These are phyloP conservation scores for Noctua comes DNA, from an alignment of 2,888 invertebrate genomes.

Conservation along the genomic window DNA sequence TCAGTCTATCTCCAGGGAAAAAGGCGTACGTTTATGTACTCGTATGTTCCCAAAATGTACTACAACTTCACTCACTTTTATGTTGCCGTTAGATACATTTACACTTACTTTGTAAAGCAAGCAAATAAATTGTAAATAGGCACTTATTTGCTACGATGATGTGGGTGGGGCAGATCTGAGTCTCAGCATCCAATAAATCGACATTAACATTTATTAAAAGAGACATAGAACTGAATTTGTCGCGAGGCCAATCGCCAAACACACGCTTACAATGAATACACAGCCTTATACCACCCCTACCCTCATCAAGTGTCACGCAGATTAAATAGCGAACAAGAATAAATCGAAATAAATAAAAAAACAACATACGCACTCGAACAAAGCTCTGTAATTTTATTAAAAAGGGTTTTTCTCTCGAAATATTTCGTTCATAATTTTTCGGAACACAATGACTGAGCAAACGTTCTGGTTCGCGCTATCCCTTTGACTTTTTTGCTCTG, in stretches of 20 bases:
- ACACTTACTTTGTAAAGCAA: neutral
- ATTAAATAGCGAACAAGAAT: conserved; percentile 58
- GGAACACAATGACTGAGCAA: conserved; percentile 52
- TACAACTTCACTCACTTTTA: neutral
- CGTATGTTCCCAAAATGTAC: neutral
- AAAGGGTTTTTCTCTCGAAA: conserved; percentile 52
- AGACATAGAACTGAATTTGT: conserved; percentile 35
- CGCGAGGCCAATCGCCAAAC: conserved; percentile 19
- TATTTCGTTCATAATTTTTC: conserved; percentile 61
- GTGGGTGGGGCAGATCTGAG: neutral
- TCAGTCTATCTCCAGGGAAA: neutral
- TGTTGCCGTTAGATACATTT: neutral
- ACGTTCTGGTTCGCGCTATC: conserved; percentile 37
- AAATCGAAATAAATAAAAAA: conserved; percentile 65
- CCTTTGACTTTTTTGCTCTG: conserved; percentile 57
- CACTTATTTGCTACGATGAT: conserved; percentile 9
- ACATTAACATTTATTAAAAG: conserved; percentile 36
- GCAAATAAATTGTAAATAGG: neutral
- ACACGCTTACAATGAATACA: conserved; percentile 12
- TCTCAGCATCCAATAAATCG: conserved; percentile 17
- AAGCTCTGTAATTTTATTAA: conserved; percentile 59
- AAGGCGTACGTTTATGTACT: neutral
- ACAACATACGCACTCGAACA: conserved; percentile 51
- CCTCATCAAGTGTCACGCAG: conserved; percentile 64
- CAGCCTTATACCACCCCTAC: conserved; percentile 40